Base-by-base conservation (phyloP, 2,797 vertebrate species). In the Etheostoma nigrum region DNA sequence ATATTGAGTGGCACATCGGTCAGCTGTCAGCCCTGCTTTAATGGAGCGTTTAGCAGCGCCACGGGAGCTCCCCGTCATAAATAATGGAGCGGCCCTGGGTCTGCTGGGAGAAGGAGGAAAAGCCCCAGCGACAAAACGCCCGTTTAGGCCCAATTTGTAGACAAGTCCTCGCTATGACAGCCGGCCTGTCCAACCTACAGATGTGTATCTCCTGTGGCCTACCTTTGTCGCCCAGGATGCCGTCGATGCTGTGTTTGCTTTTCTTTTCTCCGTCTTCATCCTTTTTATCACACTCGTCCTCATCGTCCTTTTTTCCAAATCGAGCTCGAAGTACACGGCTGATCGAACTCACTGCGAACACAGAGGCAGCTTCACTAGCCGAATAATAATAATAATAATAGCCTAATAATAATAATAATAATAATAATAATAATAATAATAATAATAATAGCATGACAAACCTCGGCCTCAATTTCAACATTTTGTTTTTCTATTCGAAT, bases 151-250 rank as follows among this genome's bases (percentile, higher is more conserved):
- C 61, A 78, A 85, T 88, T 89, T 86, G 82, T 74, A n/a, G 57
- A 47, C 68, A 62, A 74, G 25, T 66, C 15, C 54, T 6, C 21
- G 57, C 13, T 0, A 55, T 12, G 67, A 52, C 62, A 55, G 49
- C 18, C 48, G 36, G 36, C 36, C 36, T 40, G 67, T 66, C 69
- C 63, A 48, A 61, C 15, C 73, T 60, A 36, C 42, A 30, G 78
- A 62, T 53, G 70, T 5, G 58, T 2, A 6, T 12, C 27, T 55
- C 21, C 19, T 13, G 7, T 1, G 66, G 67, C 84, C 89, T 97
- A 99, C 98, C 98, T 98, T 98, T 99, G 90, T 97, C 98, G 21
- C 97, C 96, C 63, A 99, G 93, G 79, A 99, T 99, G 55, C 98
- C 97, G 6, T 99, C 98, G 75, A 99, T 99, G 91, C 98, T 99